A percentile compares a stretch with the other conserved stretches of the same genome.
Conservation (phyloP, 2,113 vertebrate genomes). For the Lophochroa leadbeateri region DNA sequence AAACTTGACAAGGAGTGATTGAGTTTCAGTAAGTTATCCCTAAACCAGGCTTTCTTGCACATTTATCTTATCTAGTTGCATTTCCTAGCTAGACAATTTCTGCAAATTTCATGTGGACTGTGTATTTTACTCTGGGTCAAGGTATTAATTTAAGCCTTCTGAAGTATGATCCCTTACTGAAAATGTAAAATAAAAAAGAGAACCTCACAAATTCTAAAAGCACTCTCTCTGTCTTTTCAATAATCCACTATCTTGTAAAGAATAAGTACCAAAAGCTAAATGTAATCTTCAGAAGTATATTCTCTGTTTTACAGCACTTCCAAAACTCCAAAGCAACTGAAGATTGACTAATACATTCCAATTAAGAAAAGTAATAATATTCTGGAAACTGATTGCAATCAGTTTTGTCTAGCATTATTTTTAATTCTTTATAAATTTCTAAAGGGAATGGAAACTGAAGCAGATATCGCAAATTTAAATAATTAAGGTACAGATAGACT, state of each 20-base stretch:
- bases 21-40: background rate
- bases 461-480: background rate
- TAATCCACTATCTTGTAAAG: background rate
- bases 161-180: background rate
- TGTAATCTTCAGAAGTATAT: background rate
- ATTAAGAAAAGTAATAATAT: background rate
- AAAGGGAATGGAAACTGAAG: background rate
- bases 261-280: background rate
- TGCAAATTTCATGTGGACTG: background rate
- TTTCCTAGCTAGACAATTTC: background rate
- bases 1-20: background rate
- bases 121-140: background rate
- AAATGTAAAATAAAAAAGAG: background rate
- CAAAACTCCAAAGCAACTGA: background rate
- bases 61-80: background rate
- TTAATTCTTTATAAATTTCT: background rate
- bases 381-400: background rate
- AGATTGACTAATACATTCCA: background rate
- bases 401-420: background rate
- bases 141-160: background rate
- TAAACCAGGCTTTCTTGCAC: background rate
- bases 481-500: background rate
- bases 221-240: background rate
- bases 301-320: background rate
- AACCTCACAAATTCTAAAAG: background rate